Evolutionary conservation across 2,888 invertebrate genomes (phyloP).

Genomic region (Rhagonycha fulva): DNA sequence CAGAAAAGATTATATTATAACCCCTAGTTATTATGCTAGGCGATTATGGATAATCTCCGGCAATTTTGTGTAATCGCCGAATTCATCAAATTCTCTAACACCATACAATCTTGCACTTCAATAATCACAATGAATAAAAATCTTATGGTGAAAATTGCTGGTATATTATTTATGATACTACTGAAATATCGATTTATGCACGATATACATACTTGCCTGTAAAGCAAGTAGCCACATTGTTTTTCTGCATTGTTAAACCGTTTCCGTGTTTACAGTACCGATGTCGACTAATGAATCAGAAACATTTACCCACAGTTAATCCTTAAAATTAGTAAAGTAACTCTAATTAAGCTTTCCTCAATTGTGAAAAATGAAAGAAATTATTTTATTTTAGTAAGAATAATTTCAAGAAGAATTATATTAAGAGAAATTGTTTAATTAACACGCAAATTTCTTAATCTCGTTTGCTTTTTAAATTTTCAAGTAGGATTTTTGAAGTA

Average conservation of each 20-base stretch:
- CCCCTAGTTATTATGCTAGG: neutral
- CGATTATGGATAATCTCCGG: neutral
- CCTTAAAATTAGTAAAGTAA: neutral
- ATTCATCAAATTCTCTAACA: neutral
- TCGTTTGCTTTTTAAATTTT: neutral
- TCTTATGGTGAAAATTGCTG: neutral
- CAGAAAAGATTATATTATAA: no score
- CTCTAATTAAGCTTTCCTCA: no score
- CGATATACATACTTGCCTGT: neutral
- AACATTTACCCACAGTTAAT: neutral
- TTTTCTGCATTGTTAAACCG: neutral
- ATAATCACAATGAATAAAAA: neutral
- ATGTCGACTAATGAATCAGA: neutral
- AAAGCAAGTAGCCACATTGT: neutral
- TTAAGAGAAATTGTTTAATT: neutral
- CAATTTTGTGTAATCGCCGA: neutral
- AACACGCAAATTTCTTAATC: neutral
- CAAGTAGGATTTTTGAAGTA: neutral
- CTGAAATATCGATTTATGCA: neutral
- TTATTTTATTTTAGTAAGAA: neutral
- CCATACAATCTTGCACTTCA: neutral
- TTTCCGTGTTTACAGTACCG: neutral
- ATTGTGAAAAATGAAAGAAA: no score
- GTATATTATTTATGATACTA: neutral
- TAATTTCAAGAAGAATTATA: neutral